These are phyloP conservation scores for Antheraea pernyi DNA, from an alignment of 1,140 invertebrate species.

Conservation along the genomic window DNA sequence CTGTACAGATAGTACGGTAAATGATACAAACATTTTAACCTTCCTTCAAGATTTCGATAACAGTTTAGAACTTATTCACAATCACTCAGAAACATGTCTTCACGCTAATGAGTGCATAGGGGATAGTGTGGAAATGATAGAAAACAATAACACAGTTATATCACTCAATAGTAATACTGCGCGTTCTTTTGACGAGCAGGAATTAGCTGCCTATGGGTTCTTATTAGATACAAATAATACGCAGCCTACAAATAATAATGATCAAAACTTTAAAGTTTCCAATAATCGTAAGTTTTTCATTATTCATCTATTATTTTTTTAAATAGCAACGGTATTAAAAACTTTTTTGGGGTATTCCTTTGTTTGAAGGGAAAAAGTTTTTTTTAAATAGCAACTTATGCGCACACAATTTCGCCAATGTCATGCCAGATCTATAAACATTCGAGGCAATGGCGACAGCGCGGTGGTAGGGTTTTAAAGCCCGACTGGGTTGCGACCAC, in stretches of 20 bases:
- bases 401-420: too few relatives aligned
- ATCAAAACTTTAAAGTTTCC: slow-evolving; percentile 9
- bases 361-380: too few relatives aligned
- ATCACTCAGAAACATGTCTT: slow-evolving; percentile 67
- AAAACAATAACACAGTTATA: slow-evolving; percentile 41
- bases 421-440: too few relatives aligned
- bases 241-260: slow-evolving; percentile 14
- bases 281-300: slow-evolving; percentile 19
- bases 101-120: slow-evolving; percentile 57
- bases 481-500: too few relatives aligned
- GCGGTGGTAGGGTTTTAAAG: too few relatives aligned
- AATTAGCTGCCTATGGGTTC: not conserved
- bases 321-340: too few relatives aligned
- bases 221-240: not conserved
- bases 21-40: slow-evolving; percentile 42
- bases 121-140: slow-evolving; percentile 56
- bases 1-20: slow-evolving; percentile 42
- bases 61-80: slow-evolving; percentile 61
- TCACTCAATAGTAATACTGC: slow-evolving; percentile 42
- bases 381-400: too few relatives aligned
- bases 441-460: too few relatives aligned
- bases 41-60: slow-evolving; percentile 37
- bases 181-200: slow-evolving; percentile 10
- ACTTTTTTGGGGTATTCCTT: too few relatives aligned
- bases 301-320: too few relatives aligned